Conservation (phyloP, 2,888 invertebrate species). For the Hirtodrosophila cameraria region DNA sequence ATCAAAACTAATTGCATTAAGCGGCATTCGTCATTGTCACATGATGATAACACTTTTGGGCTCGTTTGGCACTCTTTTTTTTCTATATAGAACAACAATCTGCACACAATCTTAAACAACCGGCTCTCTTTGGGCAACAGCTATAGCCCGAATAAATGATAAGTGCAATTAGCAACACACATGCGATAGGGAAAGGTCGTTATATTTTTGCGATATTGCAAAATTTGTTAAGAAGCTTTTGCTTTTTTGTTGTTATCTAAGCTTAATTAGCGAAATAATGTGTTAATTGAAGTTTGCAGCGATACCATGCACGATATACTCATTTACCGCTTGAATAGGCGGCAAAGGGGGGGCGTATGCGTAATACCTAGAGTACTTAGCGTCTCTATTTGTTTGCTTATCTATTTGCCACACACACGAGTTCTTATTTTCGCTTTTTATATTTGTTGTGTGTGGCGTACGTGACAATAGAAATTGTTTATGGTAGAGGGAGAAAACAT, state of each 20-base stretch:
- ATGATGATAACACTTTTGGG: conserved; percentile 33
- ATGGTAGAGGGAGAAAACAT: conserved; percentile 2
- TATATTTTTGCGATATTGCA: conserved; percentile 37
- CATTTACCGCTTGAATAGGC: conserved; percentile 24
- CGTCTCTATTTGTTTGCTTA: conserved; percentile 62
- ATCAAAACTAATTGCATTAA: conserved; percentile 17
- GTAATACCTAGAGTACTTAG: conserved; percentile 52
- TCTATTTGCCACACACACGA: conserved; percentile 59
- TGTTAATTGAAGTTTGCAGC: conserved; percentile 73
- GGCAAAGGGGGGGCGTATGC: conserved; percentile 41
- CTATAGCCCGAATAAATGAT: conserved; percentile 30
- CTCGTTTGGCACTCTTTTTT: neutral
- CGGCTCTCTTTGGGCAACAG: conserved; percentile 28
- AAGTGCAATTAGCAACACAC: conserved; percentile 55
- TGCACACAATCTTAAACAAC: conserved; percentile 23
- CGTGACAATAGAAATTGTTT: conserved; percentile 56
- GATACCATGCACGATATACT: conserved; percentile 12
- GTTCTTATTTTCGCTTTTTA: conserved; percentile 31
- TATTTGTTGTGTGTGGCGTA: no score
- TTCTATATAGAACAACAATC: neutral
- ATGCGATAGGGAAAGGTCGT: neutral
- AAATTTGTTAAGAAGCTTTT: conserved; percentile 29
- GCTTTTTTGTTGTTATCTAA: conserved; percentile 34
- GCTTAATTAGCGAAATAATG: conserved; percentile 67
- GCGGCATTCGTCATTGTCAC: conserved; percentile 35